A percentile compares a stretch with the other conserved stretches of the same genome.
Evolutionary conservation across 2,888 invertebrate species (phyloP).

Genomic region (Tenthredo amoena): DNA sequence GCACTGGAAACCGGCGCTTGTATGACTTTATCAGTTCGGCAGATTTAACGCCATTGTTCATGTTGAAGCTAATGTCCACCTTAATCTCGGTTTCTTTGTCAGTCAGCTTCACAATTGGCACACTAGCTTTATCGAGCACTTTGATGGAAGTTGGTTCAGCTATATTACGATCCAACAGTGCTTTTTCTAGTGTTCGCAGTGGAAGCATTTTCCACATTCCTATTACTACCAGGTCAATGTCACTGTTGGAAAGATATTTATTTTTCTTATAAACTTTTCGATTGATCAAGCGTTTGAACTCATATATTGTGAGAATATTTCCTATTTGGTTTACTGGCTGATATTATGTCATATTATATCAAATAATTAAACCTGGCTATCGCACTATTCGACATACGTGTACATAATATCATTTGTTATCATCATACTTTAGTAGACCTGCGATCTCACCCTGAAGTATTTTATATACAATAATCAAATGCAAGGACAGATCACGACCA

Average conservation of each 20-base stretch:
- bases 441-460: neutral
- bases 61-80: slow-evolving; percentile 99
- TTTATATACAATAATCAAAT: slow-evolving; percentile 1
- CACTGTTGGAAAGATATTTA: slow-evolving; percentile 77
- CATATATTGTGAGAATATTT: neutral
- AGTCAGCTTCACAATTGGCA: slow-evolving; percentile 98
- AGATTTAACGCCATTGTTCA: slow-evolving; percentile 98
- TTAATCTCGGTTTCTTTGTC: slow-evolving; percentile 92
- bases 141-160: slow-evolving; percentile 95
- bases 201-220: slow-evolving; percentile 96
- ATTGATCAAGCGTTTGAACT: neutral
- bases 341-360: neutral
- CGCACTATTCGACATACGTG: neutral
- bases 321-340: neutral
- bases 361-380: slow-evolving; percentile 6
- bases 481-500: neutral
- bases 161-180: slow-evolving; percentile 92
- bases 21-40: slow-evolving; percentile 97
- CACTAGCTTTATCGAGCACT: slow-evolving; percentile 98
- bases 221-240: slow-evolving; percentile 83
- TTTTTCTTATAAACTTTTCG: neutral
- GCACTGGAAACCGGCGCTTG: slow-evolving; percentile 92
- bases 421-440: neutral
- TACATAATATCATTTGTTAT: neutral
- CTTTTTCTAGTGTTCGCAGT: slow-evolving; percentile 93